Conservation (phyloP, 2,888 invertebrate genomes). For the Lobophora halterata region DNA sequence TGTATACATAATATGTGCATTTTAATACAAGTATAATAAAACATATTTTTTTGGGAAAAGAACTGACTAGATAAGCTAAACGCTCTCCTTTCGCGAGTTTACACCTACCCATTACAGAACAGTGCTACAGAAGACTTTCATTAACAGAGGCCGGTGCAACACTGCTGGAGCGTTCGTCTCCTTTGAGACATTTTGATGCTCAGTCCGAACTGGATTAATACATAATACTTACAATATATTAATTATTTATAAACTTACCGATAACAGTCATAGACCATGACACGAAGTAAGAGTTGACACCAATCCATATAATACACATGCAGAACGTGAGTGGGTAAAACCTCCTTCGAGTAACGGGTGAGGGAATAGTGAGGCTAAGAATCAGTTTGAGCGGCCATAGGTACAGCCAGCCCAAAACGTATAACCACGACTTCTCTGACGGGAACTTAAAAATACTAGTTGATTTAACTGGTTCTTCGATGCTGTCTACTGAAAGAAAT, state of each 20-base stretch:
- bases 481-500: constrained; percentile 13
- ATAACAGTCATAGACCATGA: constrained; percentile 96
- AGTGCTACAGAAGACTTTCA: no score
- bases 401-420: constrained; percentile 83
- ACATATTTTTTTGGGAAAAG: no score
- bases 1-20: no score
- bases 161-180: no score
- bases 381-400: constrained; percentile 86
- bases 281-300: constrained; percentile 90
- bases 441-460: constrained; percentile 72
- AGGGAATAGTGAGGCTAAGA: constrained; percentile 86
- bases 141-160: no score
- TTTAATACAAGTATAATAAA: no score
- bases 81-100: no score
- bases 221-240: no score
- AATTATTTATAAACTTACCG: constrained; percentile 84
- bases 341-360: constrained; percentile 80
- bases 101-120: no score
- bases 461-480: constrained; percentile 30
- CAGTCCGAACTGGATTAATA: no score
- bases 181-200: no score
- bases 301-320: constrained; percentile 94
- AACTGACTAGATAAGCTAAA: no score
- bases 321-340: constrained; percentile 89
- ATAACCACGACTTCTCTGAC: constrained; percentile 42